phyloP scores from a whole-genome alignment of 2,797 vertebrate genomes.

The Huso huso region DNA sequence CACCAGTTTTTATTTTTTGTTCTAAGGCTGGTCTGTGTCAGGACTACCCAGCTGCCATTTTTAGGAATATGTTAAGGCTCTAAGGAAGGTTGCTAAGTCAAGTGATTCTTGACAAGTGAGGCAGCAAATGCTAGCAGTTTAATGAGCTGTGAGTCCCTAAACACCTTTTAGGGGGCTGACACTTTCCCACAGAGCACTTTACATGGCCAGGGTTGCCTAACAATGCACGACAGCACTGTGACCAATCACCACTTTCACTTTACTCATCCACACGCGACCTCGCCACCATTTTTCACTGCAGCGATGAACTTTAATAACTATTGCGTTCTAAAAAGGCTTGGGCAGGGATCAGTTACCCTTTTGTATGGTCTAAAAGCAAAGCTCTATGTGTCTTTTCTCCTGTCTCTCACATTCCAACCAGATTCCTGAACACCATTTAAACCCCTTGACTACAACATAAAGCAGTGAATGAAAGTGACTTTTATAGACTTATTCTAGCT shows the following conservation, averaged over 20 bases:
- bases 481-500: constrained; percentile 98
- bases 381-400: constrained; percentile 72
- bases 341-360: constrained; percentile 67
- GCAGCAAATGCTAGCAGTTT: constrained; percentile 70
- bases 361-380: constrained; percentile 81
- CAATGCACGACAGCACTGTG: constrained; percentile 79
- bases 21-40: background rate
- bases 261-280: constrained; percentile 95
- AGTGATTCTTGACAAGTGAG: constrained; percentile 68
- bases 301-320: constrained; percentile 80
- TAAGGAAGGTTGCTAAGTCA: constrained; percentile 45
- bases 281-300: constrained; percentile 88
- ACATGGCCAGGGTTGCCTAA: constrained; percentile 56
- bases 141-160: constrained; percentile 66
- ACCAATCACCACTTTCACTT: constrained; percentile 89
- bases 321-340: constrained; percentile 57
- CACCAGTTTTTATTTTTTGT: background rate
- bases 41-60: background rate
- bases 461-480: constrained; percentile 92
- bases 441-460: constrained; percentile 84
- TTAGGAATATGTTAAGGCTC: constrained; percentile 14
- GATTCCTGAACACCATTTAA: constrained; percentile 72
- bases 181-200: constrained; percentile 94
- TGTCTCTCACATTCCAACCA: constrained; percentile 76
- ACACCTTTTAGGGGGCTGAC: constrained; percentile 76